These are phyloP conservation scores for Biston stratarius DNA, from an alignment of 2,888 invertebrate species.

Conservation along the genomic window DNA sequence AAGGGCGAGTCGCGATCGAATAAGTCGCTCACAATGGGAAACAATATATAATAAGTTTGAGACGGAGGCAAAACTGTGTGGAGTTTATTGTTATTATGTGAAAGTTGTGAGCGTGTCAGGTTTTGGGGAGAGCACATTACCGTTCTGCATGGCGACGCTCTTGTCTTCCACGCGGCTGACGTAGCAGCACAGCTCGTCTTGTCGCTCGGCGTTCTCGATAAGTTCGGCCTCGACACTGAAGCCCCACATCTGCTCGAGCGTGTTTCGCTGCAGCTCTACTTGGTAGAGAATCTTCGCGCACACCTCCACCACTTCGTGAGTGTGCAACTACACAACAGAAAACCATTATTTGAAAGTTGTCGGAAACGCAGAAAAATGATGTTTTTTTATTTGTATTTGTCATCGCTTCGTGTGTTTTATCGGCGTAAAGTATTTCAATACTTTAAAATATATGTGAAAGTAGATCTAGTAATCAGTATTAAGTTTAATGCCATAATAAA, in stretches of 20 bases:
- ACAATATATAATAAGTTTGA: conserved; percentile 38
- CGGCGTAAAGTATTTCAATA: no score
- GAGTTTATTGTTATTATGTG: conserved; percentile 32
- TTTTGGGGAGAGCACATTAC: conserved; percentile 78
- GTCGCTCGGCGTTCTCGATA: conserved; percentile 97
- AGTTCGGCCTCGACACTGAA: conserved; percentile 99
- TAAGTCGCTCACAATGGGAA: conserved; percentile 39
- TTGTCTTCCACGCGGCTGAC: conserved; percentile 98
- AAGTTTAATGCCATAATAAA: no score
- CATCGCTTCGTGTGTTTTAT: no score
- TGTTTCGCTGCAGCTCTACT: conserved; percentile 96
- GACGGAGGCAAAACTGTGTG: conserved; percentile 25
- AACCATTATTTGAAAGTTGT: no score
- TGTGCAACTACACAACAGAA: conserved; percentile 88
- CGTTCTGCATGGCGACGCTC: conserved; percentile 98
- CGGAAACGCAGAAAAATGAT: no score
- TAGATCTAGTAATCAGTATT: no score
- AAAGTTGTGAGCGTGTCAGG: conserved; percentile 11
- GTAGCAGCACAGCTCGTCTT: conserved; percentile 98
- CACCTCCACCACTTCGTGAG: conserved; percentile 97
- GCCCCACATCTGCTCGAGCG: conserved; percentile 98
- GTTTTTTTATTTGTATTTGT: no score
- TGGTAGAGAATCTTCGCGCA: conserved; percentile 98
- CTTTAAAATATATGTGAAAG: no score
- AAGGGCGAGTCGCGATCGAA: conserved; percentile 39